Percentiles rank a stretch among this genome's conserved stretches.
Evolutionary conservation across 2,888 invertebrate genomes (phyloP).

Genomic region (Spodoptera exigua): DNA sequence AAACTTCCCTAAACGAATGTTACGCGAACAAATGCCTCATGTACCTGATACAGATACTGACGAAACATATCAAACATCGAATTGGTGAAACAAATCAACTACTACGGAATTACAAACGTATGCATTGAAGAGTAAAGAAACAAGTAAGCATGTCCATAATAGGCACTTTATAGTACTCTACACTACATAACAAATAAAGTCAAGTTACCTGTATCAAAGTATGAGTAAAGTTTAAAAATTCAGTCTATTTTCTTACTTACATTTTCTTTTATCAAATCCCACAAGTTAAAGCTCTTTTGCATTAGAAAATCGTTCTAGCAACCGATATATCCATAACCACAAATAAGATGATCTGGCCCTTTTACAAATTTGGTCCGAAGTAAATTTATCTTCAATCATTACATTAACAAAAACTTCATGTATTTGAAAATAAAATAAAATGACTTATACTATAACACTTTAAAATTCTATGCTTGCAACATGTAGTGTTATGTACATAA

Average conservation of each 20-base stretch:
- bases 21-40: constrained; percentile 71
- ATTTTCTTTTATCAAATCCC: constrained; percentile 79
- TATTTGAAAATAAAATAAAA: constrained; percentile 61
- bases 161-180: constrained; percentile 73
- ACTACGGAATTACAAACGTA: constrained; percentile 21
- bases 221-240: constrained; percentile 84
- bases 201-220: constrained; percentile 85
- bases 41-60: constrained; percentile 82
- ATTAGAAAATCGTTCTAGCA: constrained; percentile 76
- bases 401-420: constrained; percentile 52
- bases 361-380: constrained; percentile 79
- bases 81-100: constrained; percentile 41
- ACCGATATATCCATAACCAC: constrained; percentile 70
- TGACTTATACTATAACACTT: constrained; percentile 62
- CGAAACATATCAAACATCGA: constrained; percentile 44
- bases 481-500: constrained; percentile 75
- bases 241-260: constrained; percentile 83
- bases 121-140: constrained; percentile 41
- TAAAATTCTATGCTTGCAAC: constrained; percentile 69
- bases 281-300: constrained; percentile 84
- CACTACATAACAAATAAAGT: constrained; percentile 73
- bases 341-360: constrained; percentile 70
- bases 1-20: constrained; percentile 63
- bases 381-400: constrained; percentile 54
- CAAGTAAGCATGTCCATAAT: constrained; percentile 55